A percentile compares a stretch with the other conserved stretches of the same genome.
Evolutionary conservation across 1,140 invertebrate species (phyloP).

Genomic region (Drosophila hydei): DNA sequence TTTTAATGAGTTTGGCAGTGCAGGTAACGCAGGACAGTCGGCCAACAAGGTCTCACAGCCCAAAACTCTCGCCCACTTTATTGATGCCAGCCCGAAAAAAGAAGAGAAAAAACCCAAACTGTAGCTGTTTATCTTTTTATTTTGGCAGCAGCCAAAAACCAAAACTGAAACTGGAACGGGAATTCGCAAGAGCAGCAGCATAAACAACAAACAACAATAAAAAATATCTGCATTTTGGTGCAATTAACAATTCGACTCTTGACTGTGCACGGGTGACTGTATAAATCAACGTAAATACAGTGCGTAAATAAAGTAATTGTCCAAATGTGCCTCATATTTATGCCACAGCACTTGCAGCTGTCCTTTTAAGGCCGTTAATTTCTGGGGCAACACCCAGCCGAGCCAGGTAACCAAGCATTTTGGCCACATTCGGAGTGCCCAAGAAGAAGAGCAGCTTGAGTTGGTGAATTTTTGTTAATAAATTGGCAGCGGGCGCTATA

Average conservation of each 20-base stretch:
- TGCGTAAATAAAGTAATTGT: constrained; percentile 80
- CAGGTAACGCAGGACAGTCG: constrained; percentile 24
- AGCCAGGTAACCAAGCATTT: constrained; percentile 21
- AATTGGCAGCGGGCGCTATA: constrained; percentile 64
- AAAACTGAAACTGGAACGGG: constrained; percentile 5
- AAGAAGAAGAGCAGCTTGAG: not conserved
- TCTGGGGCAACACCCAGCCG: constrained; percentile 69
- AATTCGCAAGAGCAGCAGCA: constrained; percentile 7
- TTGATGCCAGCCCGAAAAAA: not conserved
- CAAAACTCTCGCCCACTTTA: constrained; percentile 2
- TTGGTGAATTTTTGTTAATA: constrained; percentile 20
- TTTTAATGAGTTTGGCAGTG: constrained; percentile 79
- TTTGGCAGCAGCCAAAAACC: constrained; percentile 22
- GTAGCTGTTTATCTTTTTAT: constrained; percentile 70
- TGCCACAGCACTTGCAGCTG: constrained; percentile 25
- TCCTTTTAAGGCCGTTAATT: constrained; percentile 63
- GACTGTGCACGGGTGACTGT: constrained; percentile 19
- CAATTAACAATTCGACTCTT: constrained; percentile 66
- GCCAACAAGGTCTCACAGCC: constrained; percentile 45
- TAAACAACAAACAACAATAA: constrained; percentile 6
- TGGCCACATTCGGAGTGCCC: constrained; percentile 28
- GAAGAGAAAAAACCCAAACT: constrained; percentile 35
- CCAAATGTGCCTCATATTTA: constrained; percentile 28
- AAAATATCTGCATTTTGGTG: constrained; percentile 69
- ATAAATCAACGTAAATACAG: constrained; percentile 75